These are phyloP conservation scores for Drosophila mercatorum DNA, from an alignment of 2,888 invertebrate species.

Conservation along the genomic window DNA sequence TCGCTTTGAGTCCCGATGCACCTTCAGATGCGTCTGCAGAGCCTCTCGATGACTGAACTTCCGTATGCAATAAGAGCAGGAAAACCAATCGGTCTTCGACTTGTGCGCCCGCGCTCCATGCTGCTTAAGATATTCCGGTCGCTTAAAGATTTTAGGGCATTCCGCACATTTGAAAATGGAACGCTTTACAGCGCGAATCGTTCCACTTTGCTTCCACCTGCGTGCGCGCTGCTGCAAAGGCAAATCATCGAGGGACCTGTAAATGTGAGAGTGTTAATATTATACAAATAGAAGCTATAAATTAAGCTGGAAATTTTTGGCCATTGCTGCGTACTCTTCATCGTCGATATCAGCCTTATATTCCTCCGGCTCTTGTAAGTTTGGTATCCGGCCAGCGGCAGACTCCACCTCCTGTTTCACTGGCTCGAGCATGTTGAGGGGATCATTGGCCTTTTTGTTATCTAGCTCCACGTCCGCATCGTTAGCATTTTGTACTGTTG, in stretches of 20 bases:
- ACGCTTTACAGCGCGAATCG: slow-evolving; percentile 32
- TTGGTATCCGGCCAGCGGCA: neutral
- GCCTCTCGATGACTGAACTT: slow-evolving; percentile 75
- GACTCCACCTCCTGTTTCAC: slow-evolving; percentile 53
- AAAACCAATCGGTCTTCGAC: slow-evolving; percentile 58
- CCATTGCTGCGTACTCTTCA: slow-evolving; percentile 47
- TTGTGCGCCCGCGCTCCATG: slow-evolving; percentile 72
- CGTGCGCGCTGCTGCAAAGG: slow-evolving; percentile 50
- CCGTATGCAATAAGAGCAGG: slow-evolving; percentile 78
- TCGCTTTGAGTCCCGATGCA: slow-evolving; percentile 81
- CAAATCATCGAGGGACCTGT: slow-evolving; percentile 60
- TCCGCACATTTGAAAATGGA: slow-evolving; percentile 71
- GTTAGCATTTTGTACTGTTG: slow-evolving; percentile 32
- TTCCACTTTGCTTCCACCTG: slow-evolving; percentile 47
- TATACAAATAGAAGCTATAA: neutral
- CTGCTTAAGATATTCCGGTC: slow-evolving; percentile 75
- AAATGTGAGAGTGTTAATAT: neutral
- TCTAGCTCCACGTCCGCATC: slow-evolving; percentile 30
- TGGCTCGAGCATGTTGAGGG: slow-evolving; percentile 58
- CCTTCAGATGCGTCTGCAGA: slow-evolving; percentile 69
- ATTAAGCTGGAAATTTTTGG: neutral
- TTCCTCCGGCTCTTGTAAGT: slow-evolving; percentile 19
- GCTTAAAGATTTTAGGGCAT: slow-evolving; percentile 78
- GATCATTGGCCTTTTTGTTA: slow-evolving; percentile 54
- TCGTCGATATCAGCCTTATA: slow-evolving; percentile 45